Percentiles rank a stretch among this genome's conserved stretches.
Conservation (phyloP, 2,113 vertebrate genomes). For the Chitala chitala region DNA sequence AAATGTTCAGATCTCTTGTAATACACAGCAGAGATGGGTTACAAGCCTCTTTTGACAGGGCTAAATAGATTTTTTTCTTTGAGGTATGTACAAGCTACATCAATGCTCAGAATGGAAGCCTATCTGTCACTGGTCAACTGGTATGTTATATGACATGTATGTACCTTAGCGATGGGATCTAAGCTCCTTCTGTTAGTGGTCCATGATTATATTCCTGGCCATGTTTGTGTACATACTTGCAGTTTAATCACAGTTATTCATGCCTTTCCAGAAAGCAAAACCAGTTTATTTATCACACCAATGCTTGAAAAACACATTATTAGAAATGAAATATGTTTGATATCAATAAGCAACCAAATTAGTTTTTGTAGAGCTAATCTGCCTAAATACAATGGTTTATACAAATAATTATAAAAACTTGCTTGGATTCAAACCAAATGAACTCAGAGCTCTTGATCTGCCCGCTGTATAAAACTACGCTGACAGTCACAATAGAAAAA, state of each 20-base stretch:
- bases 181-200: too few species aligned
- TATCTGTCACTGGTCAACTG: too few species aligned
- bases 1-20: too few species aligned
- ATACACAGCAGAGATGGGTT: too few species aligned
- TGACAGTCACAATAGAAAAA: slow-evolving; percentile 25
- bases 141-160: too few species aligned
- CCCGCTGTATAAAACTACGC: slow-evolving; percentile 6
- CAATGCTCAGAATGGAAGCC: too few species aligned
- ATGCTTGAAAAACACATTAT: background rate
- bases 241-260: background rate
- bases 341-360: background rate
- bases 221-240: background rate
- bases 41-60: too few species aligned
- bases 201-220: background rate
- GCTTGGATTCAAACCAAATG: slow-evolving; percentile 10
- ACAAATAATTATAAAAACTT: background rate
- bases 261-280: background rate
- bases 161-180: too few species aligned
- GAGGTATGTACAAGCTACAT: too few species aligned
- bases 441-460: slow-evolving; percentile 12
- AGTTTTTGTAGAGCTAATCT: background rate
- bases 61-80: too few species aligned
- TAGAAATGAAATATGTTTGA: background rate
- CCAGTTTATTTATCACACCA: background rate
- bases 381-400: background rate